Percentiles rank a stretch among this genome's conserved stretches.
Conservation (phyloP, 2,113 vertebrate genomes). For the Carassius carassius region DNA sequence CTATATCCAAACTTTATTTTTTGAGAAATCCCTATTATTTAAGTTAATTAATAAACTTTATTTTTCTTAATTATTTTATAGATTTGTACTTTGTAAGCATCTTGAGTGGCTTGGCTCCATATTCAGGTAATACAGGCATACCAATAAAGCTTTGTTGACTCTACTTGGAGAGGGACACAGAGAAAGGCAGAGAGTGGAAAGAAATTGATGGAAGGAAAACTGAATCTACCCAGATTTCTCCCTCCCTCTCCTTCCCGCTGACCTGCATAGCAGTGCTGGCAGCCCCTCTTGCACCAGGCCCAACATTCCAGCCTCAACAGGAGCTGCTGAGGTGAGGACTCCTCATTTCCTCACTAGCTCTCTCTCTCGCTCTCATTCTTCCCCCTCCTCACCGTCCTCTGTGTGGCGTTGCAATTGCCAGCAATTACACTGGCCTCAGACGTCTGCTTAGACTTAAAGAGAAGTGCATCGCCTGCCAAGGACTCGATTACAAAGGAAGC, state of each 20-base stretch:
- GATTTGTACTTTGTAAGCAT: no score
- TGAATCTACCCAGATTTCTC: constrained; percentile 23
- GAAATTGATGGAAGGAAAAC: background rate
- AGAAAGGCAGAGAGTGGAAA: constrained; percentile 11
- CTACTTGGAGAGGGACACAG: background rate
- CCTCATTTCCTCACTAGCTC: constrained; percentile 46
- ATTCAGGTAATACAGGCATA: background rate
- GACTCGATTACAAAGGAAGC: constrained; percentile 57
- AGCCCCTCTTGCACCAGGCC: constrained; percentile 51
- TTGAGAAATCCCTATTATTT: no score
- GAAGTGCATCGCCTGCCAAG: constrained; percentile 58
- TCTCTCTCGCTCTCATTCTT: background rate
- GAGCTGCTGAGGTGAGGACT: constrained; percentile 50
- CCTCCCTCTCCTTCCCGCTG: constrained; percentile 37
- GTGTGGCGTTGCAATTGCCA: constrained; percentile 55
- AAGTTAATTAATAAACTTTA: no score
- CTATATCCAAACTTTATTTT: background rate
- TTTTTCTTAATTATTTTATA: no score
- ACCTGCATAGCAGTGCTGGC: constrained; percentile 47
- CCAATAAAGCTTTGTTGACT: background rate
- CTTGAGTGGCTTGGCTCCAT: no score
- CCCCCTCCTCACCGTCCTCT: constrained; percentile 47
- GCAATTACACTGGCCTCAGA: constrained; percentile 65
- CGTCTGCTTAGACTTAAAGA: constrained; percentile 63
- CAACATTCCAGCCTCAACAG: constrained; percentile 58